Base-by-base conservation (phyloP, 2,113 vertebrate genomes). In the Progne subis region DNA sequence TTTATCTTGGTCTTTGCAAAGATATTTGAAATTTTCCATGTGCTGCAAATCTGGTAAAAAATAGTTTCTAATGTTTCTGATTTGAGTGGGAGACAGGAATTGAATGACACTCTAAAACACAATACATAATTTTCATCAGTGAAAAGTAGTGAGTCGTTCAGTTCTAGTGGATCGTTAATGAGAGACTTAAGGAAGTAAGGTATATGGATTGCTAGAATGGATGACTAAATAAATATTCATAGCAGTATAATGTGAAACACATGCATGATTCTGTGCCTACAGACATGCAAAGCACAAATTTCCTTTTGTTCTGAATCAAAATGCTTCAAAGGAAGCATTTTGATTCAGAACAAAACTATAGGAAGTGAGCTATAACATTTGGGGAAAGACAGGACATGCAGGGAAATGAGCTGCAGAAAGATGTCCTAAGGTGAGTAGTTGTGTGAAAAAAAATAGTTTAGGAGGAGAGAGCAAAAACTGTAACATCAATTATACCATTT, bases 11-110 rank as follows among this genome's bases (percentile, higher is more conserved):
- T 44, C 79, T 93, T 82, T 90, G 55, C 76, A 81, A 90, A 86
- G 68, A 56, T 28, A 44, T 63, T 88, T 47, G 39, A 86, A 93
- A 75, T 86, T 83, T 94, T 81, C 76, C 3, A 11, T 78, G 47
- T 78, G 52, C 69, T 91, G 60, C 24, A 78, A 71, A 79, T 84
- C 53, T 87, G 50, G 47, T 72, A 78, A 85, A 91, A 95, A 91
- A 50, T 49, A 86, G 28, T 86, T 88, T 90, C 71, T 84, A 88
- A 90, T 78, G 44, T 86, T 88, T 88, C 77, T 97, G 80, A 82
- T 94, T 86, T 96, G 90, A 96, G 87, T 89, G 59, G 82, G 88
- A 93, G 91, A 78, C 59, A 75, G 87, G 90, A 95, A 91, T 77
- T 78, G 91, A 92, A 78, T 80, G 84, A 71, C 78, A 77, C 60